These are phyloP conservation scores for Limulus polyphemus DNA, from an alignment of 2,888 invertebrate species.

Conservation along the genomic window DNA sequence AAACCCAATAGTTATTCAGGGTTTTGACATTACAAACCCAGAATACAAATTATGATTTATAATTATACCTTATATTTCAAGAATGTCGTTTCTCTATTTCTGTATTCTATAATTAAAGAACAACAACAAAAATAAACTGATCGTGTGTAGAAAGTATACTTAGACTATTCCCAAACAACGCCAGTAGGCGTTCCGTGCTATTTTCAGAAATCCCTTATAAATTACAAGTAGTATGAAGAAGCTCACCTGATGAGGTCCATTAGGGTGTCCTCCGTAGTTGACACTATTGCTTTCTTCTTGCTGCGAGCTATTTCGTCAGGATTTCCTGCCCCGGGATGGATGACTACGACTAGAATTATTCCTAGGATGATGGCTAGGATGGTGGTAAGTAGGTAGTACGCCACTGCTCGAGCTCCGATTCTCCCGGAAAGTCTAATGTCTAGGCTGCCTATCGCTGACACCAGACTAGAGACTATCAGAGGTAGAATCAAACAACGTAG, in stretches of 20 bases:
- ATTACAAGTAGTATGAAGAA: background rate
- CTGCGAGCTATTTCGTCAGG: constrained; percentile 16
- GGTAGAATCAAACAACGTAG: constrained; percentile 90
- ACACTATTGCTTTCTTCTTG: constrained; percentile 1
- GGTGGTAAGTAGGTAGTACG: constrained; percentile 84
- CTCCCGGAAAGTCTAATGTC: constrained; percentile 81
- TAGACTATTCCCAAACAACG: too few relatives aligned
- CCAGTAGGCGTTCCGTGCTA: background rate
- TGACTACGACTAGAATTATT: constrained; percentile 75
- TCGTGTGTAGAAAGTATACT: too few relatives aligned
- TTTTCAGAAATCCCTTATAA: background rate
- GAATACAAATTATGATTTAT: too few relatives aligned
- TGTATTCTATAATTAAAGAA: too few relatives aligned
- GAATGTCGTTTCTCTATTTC: too few relatives aligned
- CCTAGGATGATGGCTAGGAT: constrained; percentile 78
- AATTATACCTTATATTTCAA: too few relatives aligned
- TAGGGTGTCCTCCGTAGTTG: constrained; percentile 14
- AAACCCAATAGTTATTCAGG: too few relatives aligned
- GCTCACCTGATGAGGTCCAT: constrained; percentile 20
- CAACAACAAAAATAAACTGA: too few relatives aligned
- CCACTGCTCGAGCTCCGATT: constrained; percentile 71
- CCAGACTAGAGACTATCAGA: constrained; percentile 49
- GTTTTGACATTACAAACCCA: too few relatives aligned
- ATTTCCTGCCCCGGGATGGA: constrained; percentile 54
- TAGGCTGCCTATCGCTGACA: constrained; percentile 80